These are phyloP conservation scores for Cabera pusaria DNA, from an alignment of 2,888 invertebrate genomes.

Conservation along the genomic window DNA sequence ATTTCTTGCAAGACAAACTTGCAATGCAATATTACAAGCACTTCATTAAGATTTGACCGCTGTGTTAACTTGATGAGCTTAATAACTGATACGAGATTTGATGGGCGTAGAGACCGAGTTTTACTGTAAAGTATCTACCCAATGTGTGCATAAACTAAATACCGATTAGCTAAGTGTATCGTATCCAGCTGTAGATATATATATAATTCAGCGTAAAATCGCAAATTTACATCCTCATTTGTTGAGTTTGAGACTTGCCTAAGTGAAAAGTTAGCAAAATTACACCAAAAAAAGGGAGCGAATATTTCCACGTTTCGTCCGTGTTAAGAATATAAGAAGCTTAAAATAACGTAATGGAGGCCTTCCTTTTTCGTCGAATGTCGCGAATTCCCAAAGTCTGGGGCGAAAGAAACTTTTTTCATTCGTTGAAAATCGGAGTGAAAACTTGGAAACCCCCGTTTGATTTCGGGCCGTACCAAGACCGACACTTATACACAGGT, in stretches of 20 bases:
- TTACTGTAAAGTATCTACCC: no score
- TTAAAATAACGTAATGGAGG: constrained; percentile 66
- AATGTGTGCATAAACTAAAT: no score
- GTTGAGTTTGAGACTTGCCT: constrained; percentile 50
- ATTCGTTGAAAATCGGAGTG: constrained; percentile 46
- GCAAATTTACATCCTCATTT: constrained; percentile 57
- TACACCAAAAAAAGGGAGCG: constrained; percentile 53
- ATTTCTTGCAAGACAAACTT: no score
- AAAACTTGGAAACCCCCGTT: constrained; percentile 46
- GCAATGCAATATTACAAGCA: no score
- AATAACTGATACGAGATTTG: no score
- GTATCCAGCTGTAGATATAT: no score
- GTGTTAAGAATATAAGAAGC: constrained; percentile 70
- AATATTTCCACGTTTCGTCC: constrained; percentile 45
- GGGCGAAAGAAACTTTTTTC: constrained; percentile 57
- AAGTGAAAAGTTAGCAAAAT: constrained; percentile 75
- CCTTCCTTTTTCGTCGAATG: constrained; percentile 38
- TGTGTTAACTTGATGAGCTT: no score
- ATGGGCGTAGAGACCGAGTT: no score
- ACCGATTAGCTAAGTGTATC: no score
- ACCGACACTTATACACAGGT: constrained; percentile 50
- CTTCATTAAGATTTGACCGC: no score
- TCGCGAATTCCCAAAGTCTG: constrained; percentile 42
- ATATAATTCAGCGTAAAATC: constrained; percentile 21
- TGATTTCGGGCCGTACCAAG: constrained; percentile 45